Evolutionary conservation across 2,113 vertebrate genomes (phyloP).

Genomic region (Irena cyanogastra): DNA sequence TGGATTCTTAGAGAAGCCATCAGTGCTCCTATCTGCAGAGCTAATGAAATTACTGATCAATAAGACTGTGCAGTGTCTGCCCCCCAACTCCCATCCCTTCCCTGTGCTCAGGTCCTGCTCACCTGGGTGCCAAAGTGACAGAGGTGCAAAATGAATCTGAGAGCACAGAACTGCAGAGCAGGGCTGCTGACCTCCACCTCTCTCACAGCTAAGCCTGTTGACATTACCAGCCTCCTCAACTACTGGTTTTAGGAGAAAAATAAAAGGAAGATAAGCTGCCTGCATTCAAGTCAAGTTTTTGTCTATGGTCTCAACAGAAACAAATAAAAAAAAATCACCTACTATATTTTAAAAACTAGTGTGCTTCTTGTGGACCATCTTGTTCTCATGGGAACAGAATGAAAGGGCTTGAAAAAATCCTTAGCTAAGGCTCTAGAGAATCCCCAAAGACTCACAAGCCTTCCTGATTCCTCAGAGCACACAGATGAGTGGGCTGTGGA

Average conservation of each 20-base stretch:
- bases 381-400: neutral
- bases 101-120: neutral
- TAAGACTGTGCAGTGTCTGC: neutral
- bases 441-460: neutral
- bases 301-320: neutral
- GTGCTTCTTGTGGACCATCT: neutral
- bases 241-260: neutral
- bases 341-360: neutral
- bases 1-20: neutral
- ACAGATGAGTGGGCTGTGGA: fast-evolving
- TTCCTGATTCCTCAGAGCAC: neutral
- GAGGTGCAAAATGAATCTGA: neutral
- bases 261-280: neutral
- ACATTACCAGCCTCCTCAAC: neutral
- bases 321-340: neutral
- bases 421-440: neutral
- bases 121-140: neutral
- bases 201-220: neutral
- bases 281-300: neutral
- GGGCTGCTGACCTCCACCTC: neutral
- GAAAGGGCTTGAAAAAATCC: neutral
- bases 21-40: neutral
- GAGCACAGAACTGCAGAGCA: neutral
- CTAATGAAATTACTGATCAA: neutral
- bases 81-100: neutral